Percentiles rank a stretch among this genome's conserved stretches.
Evolutionary conservation across 2,888 invertebrate species (phyloP).

Genomic region (Petrolisthes manimaculis): DNA sequence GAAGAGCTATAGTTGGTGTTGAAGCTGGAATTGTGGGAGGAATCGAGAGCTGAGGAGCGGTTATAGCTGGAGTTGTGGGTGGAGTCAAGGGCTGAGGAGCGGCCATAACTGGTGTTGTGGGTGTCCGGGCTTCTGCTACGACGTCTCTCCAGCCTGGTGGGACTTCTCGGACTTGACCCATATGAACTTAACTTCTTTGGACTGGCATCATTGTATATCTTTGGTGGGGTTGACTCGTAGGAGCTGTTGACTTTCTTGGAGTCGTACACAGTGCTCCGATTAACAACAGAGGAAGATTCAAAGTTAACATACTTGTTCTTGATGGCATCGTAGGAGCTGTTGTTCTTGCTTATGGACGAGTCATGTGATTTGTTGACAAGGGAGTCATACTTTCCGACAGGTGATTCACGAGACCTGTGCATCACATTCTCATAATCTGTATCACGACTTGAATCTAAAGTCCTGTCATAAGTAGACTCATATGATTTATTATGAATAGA

Average conservation of each 20-base stretch:
- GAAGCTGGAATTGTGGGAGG: slow-evolving; percentile 45
- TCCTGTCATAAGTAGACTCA: not conserved
- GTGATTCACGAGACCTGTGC: slow-evolving; percentile 19
- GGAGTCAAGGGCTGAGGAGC: slow-evolving; percentile 34
- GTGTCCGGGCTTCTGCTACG: slow-evolving; percentile 23
- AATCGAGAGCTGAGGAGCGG: slow-evolving; percentile 26
- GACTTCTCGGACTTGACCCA: slow-evolving; percentile 26
- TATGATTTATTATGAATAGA: slow-evolving; percentile 33
- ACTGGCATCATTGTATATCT: slow-evolving; percentile 32
- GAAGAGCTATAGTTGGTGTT: slow-evolving; percentile 55
- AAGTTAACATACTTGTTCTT: slow-evolving; percentile 53
- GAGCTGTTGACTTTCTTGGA: slow-evolving; percentile 30
- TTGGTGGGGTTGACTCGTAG: slow-evolving; percentile 34
- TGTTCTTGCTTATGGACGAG: slow-evolving; percentile 31
- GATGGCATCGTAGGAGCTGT: slow-evolving; percentile 41
- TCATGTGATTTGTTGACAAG: slow-evolving; percentile 19
- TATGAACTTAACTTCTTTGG: slow-evolving; percentile 42
- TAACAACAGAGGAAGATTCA: slow-evolving; percentile 43
- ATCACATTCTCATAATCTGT: slow-evolving; percentile 22
- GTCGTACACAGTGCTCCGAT: slow-evolving; percentile 45
- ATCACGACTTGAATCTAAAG: slow-evolving; percentile 13
- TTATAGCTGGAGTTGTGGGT: slow-evolving; percentile 37
- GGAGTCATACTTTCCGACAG: slow-evolving; percentile 11
- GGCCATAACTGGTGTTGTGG: slow-evolving; percentile 4
- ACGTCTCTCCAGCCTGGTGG: slow-evolving; percentile 35